A percentile compares a stretch with the other conserved stretches of the same genome.
Conservation (phyloP, 1,140 invertebrate species). For the Nomia melanderi region DNA sequence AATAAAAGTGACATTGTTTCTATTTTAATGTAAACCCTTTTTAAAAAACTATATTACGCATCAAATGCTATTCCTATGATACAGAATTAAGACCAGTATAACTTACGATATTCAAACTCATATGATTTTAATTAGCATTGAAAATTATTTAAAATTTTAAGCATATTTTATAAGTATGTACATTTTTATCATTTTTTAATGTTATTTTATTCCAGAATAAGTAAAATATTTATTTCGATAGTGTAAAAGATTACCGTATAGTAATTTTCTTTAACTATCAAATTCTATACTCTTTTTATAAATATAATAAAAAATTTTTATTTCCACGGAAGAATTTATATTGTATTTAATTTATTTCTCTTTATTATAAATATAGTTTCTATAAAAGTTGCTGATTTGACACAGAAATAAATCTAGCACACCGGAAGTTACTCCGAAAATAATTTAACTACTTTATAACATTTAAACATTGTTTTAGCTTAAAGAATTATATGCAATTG, state of each 20-base stretch:
- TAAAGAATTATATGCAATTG: neutral
- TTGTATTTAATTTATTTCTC: neutral
- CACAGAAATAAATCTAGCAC: too few species aligned
- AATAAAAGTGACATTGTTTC: slow-evolving; percentile 56
- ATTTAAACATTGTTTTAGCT: neutral
- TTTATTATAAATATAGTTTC: neutral
- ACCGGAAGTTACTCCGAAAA: neutral
- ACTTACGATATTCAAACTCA: neutral
- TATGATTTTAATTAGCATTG: neutral
- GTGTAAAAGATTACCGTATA: neutral
- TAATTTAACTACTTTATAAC: neutral
- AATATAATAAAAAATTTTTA: neutral
- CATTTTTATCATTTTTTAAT: neutral
- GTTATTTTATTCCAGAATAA: neutral
- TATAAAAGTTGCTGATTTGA: slow-evolving; percentile 27
- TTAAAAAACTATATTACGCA: neutral
- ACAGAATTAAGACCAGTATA: neutral
- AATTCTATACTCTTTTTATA: neutral
- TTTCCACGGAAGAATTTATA: neutral
- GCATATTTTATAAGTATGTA: neutral
- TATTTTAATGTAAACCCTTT: neutral
- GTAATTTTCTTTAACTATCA: neutral
- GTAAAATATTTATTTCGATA: neutral
- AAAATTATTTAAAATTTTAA: neutral
- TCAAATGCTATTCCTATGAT: neutral